Percentiles rank a stretch among this genome's conserved stretches.
These are phyloP conservation scores for Hybognathus amarus DNA, from an alignment of 2,797 vertebrate genomes.

Conservation along the genomic window DNA sequence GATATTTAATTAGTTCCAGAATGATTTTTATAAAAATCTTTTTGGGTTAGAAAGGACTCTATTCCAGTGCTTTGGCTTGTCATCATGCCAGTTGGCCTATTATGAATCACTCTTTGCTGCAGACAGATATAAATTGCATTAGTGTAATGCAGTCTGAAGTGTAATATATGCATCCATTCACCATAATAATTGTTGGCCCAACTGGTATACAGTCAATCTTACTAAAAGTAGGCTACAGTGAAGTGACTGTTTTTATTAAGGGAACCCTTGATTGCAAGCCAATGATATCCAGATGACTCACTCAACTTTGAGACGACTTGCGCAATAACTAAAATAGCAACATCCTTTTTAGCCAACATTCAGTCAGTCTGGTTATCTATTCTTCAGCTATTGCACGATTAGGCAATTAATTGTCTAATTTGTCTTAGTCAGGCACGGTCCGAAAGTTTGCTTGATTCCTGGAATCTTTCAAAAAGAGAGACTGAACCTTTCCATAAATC, in stretches of 20 bases:
- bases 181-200: not conserved
- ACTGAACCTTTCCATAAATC: not conserved
- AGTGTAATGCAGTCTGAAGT: conserved; percentile 4
- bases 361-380: conserved; percentile 3
- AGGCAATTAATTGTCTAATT: not conserved
- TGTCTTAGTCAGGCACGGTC: not conserved
- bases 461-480: not conserved
- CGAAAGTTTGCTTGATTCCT: not conserved
- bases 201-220: not conserved
- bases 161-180: conserved; percentile 6
- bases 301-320: not conserved
- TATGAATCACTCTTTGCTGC: not conserved
- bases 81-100: not conserved
- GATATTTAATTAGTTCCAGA: conserved; percentile 3
- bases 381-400: not conserved
- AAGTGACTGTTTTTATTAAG: not conserved
- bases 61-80: conserved; percentile 4
- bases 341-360: conserved; percentile 1
- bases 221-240: not conserved
- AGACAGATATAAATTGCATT: not conserved
- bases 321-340: not conserved
- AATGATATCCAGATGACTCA: not conserved
- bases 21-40: not conserved
- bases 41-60: not conserved
- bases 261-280: not conserved